Conservation (phyloP, 2,888 invertebrate genomes). For the Coronaproctus castanopsis region DNA sequence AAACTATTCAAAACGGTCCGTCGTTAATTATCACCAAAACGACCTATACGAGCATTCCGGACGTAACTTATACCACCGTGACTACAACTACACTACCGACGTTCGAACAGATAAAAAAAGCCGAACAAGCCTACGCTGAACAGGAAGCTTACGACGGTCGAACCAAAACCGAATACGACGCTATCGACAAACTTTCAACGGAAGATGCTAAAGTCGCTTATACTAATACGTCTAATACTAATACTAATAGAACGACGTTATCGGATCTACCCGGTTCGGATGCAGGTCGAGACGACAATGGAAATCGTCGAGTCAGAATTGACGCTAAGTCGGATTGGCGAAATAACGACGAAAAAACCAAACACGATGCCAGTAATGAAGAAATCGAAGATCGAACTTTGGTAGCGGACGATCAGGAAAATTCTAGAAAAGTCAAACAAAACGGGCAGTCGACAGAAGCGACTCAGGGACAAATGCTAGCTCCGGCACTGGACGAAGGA, state of each 20-base stretch:
- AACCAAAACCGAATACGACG: too few relatives aligned
- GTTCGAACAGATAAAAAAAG: conserved; percentile 14
- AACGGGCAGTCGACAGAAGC: not conserved
- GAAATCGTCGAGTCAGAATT: not conserved
- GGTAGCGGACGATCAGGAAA: not conserved
- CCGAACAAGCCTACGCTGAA: conserved; percentile 12
- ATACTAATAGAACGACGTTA: not conserved
- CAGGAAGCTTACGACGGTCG: not conserved
- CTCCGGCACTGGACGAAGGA: not conserved
- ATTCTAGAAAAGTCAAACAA: not conserved
- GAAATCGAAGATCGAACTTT: not conserved
- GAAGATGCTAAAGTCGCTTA: not conserved
- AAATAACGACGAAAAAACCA: not conserved
- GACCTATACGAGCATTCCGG: conserved; percentile 16
- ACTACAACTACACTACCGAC: conserved; percentile 16
- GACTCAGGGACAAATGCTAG: not conserved
- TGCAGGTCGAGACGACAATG: not conserved
- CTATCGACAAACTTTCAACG: not conserved
- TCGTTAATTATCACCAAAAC: conserved; percentile 15
- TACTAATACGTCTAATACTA: not conserved
- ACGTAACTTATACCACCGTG: conserved; percentile 16
- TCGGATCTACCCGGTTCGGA: not conserved
- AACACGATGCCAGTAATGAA: not conserved
- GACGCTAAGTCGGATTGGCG: not conserved
- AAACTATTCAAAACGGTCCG: conserved; percentile 16